phyloP scores from a whole-genome alignment of 2,888 invertebrate genomes.

The Onthophagus sagittarius region DNA sequence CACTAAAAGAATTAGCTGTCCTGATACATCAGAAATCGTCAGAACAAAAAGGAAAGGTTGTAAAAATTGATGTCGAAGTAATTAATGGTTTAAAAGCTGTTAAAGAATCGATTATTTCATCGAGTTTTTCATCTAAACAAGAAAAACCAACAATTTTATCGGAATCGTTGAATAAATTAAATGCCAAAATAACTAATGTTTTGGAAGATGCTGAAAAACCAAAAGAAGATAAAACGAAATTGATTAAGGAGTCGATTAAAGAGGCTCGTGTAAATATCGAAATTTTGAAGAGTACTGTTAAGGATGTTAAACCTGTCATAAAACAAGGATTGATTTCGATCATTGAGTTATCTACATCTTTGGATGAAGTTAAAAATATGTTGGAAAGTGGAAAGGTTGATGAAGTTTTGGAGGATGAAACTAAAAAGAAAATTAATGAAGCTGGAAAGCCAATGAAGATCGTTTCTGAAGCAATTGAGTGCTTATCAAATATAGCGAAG shows the following conservation, averaged over 20 bases:
- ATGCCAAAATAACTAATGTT: conserved; percentile 20
- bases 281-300: conserved; percentile 16
- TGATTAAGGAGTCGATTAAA: conserved; percentile 8
- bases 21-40: not conserved
- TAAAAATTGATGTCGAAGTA: conserved; percentile 23
- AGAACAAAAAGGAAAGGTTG: conserved; percentile 18
- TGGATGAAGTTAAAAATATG: conserved; percentile 10
- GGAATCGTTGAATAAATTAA: conserved; percentile 22
- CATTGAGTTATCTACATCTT: conserved; percentile 15
- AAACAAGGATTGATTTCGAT: conserved; percentile 2
- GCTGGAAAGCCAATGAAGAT: not conserved
- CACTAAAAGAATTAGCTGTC: conserved; percentile 15
- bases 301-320: conserved; percentile 13
- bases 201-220: conserved; percentile 14
- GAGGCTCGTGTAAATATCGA: conserved; percentile 19
- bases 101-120: not conserved
- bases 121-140: not conserved
- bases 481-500: not conserved
- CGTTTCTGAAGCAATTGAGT: not conserved
- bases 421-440: not conserved
- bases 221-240: not conserved
- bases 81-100: conserved; percentile 25
- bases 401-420: not conserved
- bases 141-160: not conserved
- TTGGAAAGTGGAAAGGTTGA: not conserved